Conservation (phyloP, 2,888 invertebrate species). For the Bembecia ichneumoniformis region DNA sequence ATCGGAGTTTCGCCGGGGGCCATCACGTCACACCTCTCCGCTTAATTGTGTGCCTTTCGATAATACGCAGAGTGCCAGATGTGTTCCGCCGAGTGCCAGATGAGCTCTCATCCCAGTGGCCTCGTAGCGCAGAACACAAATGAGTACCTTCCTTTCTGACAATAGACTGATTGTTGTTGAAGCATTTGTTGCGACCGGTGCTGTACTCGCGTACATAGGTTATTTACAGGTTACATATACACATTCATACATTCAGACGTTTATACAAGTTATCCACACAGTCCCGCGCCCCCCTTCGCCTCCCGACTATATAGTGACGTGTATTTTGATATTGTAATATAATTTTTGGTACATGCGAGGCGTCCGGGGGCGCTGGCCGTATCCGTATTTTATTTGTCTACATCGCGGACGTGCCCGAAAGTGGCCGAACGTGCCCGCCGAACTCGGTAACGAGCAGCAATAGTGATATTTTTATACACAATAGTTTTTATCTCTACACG, state of each 20-base stretch:
- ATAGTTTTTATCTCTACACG: constrained; percentile 68
- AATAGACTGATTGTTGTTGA: constrained; percentile 71
- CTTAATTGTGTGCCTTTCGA: constrained; percentile 69
- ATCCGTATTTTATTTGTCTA: constrained; percentile 51
- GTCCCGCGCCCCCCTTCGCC: constrained; percentile 39
- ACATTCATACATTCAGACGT: constrained; percentile 12
- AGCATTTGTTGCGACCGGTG: constrained; percentile 71
- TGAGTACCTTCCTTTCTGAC: constrained; percentile 65
- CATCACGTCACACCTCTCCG: constrained; percentile 63
- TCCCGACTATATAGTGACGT: constrained; percentile 24
- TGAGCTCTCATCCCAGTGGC: constrained; percentile 33
- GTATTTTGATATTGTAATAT: constrained; percentile 63
- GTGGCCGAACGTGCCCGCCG: constrained; percentile 24
- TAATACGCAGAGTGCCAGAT: constrained; percentile 56
- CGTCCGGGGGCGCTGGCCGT: constrained; percentile 36
- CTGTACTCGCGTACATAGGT: constrained; percentile 66
- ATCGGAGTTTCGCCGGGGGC: constrained; percentile 70
- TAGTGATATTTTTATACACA: constrained; percentile 70
- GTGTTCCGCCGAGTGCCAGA: constrained; percentile 5
- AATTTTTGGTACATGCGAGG: constrained; percentile 49
- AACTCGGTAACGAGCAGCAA: constrained; percentile 41
- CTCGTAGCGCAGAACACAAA: constrained; percentile 40
- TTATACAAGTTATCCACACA: constrained; percentile 55
- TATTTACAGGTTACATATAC: constrained; percentile 69
- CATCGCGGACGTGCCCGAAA: constrained; percentile 29